Base-by-base conservation (phyloP, 2,113 vertebrate genomes). In the Epinephelus moara region DNA sequence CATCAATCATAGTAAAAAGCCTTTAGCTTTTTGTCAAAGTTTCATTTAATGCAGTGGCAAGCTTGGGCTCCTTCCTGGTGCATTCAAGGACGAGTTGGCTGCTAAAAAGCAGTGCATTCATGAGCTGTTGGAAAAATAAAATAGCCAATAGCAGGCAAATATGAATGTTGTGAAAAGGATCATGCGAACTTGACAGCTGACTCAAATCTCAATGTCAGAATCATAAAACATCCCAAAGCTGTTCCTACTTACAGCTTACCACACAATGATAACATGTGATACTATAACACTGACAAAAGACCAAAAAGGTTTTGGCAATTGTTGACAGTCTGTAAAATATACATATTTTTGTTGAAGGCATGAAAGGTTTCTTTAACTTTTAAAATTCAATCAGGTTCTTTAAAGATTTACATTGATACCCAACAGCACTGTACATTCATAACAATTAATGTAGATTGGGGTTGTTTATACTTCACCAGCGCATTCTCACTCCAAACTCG, bases 41-140 rank as follows among this genome's bases (percentile, higher is more conserved):
- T 63, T 6, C 19, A 21, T 56, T 66, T 30, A 53, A 67, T 78
- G n/a, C 69, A 55, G 47, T 61, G 47, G 60, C 4, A 40, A 73
- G 21, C 45, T 15, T 13, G 45, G 47, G n/a, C 23, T 70, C 11
- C 17, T 53, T 62, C 11, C 19, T 49, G 64, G 80, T 76, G 67
- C 75, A 72, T 78, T 78, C 45, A 47, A 75, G 82, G 82, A 85
- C 70, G 0, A 4, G 49, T 11, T 76, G 78, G 74, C 69, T 64
- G 37, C 68, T 74, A 9, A 47, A 61, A 21, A 33, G 42, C n/a
- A 1, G 11, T 4, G 60, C 25, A 25, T 57, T 70, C 23, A 70
- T 55, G 21, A 61, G 72, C 60, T 60, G 60, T 9, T 52, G 50
- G 42, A 60, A 45, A 85, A 77, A 42, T 19, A 42, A 27, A 30